Evolutionary conservation across 2,888 invertebrate species (phyloP), one percentile per base, ranked within the genome.

Genomic region (Smittia aterrima): DNA sequence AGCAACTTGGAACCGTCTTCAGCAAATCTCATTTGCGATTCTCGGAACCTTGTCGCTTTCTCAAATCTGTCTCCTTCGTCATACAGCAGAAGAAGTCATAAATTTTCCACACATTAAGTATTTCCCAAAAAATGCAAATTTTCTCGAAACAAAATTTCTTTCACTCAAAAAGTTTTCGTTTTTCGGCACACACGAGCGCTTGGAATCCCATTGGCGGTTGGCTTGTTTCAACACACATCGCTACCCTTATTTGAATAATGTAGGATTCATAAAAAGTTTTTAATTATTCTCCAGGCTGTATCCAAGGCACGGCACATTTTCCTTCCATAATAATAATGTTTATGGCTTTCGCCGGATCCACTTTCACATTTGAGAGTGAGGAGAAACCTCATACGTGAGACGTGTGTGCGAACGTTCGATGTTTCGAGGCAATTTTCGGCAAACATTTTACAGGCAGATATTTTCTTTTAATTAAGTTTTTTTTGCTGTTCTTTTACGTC

Each of bases 241-340:
- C 41, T 47, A 20, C 70, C 54, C 25, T 70, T 54, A 41, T 54
- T 70, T 53, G 25, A 70, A 70, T 70, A 53, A 53, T 67, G 40
- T 27, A 38, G 40, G 40, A 67, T 67, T 67, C 70, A 70, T 70
- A 70, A 54, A 70, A 70, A 70, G 70, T 70, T 70, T 70, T 70
- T 70, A 70, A 70, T 70, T 70, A 70, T 70, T 70, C 70, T 70
- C 54, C 70, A 53, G 54, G 70, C 70, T 70, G 70, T 70, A 70
- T 70, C 70, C 53, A 27, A 53, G 11, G 47, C 11, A 47, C 32
- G 41, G 67, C 38, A 47, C 70, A 70, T 70, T 70, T 70, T 70
- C 53, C 16, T 54, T 70, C 32, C 54, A 70, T 70, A 53, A 70
- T 70, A 70, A 70, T 70, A 70, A 70, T 70, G 70, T 70, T 70